Base-by-base conservation (phyloP, 2,888 invertebrate genomes). In the Merodon equestris region DNA sequence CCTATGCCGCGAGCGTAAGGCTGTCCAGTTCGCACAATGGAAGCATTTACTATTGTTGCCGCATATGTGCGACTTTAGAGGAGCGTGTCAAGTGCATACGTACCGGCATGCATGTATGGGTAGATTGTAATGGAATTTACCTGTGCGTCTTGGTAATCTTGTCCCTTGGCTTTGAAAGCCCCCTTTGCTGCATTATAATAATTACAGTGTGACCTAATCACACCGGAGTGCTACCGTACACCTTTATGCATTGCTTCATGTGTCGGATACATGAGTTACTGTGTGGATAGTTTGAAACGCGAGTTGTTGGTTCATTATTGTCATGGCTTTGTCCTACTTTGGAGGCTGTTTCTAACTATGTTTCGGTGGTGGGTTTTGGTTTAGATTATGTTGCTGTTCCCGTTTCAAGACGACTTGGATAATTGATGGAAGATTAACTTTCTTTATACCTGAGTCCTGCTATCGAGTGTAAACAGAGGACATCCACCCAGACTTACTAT, bases 51-150 rank as follows among this genome's bases (percentile, higher is more conserved):
- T 42, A 64, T 45, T 50, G 53, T 40, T n/a, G 48, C 27, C 17
- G 45, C 56, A 56, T 56, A 47, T 64, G 50, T 42, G 51, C 48
- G 45, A 40, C 60, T 60, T 54, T 60, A 68, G 74, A 45, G 63
- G 70, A 75, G 47, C 61, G 38, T 77, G 77, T 77, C 77, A 77
- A 77, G 77, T 73, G 77, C 77, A 77, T 61, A 73, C 48, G 7
- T 14, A 34, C 12, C 38, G 14, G 27, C 7, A 7, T 27, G 27
- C 7, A 27, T 27, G 3, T 27, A 27, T 27, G 7, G 27, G 27
- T 27, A 27, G 27, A 27, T 27, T 12, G 36, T 56, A 57, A 68
- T 75, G 68, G 44, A 45, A 45, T 57, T 70, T 75, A 70, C 63
- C 63, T 70, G 70, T 75, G 64, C 75, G 63, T 50, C 56, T 15